phyloP scores from a whole-genome alignment of 2,113 vertebrate species.

The Nansenia antarctica region DNA sequence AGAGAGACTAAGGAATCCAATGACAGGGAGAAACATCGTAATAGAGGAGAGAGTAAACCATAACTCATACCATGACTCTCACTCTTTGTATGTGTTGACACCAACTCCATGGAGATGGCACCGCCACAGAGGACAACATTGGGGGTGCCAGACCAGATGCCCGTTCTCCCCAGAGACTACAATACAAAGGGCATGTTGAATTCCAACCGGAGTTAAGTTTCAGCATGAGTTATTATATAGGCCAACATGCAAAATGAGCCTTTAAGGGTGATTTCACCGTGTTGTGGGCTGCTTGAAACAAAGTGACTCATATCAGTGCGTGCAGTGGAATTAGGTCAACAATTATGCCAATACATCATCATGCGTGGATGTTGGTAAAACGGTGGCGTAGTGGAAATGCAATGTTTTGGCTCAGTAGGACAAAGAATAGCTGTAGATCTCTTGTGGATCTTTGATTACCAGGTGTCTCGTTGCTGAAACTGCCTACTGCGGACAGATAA shows the following conservation, averaged over 20 bases:
- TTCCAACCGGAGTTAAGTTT: not conserved
- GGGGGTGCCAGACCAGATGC: not conserved
- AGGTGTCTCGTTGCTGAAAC: not conserved
- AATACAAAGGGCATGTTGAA: not conserved
- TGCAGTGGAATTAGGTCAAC: not conserved
- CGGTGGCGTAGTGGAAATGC: too few species aligned
- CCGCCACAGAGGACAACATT: not conserved
- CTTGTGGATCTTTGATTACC: not conserved
- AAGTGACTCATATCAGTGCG: not conserved
- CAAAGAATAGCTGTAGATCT: not conserved
- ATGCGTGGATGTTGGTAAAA: too few species aligned
- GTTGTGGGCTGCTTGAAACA: not conserved
- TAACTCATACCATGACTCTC: too few species aligned
- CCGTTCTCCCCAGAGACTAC: not conserved
- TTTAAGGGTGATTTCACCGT: not conserved
- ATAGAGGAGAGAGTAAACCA: too few species aligned
- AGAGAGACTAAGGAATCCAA: too few species aligned
- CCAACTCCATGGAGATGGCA: too few species aligned
- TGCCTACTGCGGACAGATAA: not conserved
- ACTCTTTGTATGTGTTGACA: too few species aligned
- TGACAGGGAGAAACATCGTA: too few species aligned
- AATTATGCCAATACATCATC: not conserved
- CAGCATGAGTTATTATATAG: constrained; percentile 9
- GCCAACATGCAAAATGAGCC: not conserved
- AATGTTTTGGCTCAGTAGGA: too few species aligned